Percentiles rank a stretch among this genome's conserved stretches.
phyloP scores from a whole-genome alignment of 30 jellyfish, hydroid and myxozoan genomes.

The Aurelia aurita region DNA sequence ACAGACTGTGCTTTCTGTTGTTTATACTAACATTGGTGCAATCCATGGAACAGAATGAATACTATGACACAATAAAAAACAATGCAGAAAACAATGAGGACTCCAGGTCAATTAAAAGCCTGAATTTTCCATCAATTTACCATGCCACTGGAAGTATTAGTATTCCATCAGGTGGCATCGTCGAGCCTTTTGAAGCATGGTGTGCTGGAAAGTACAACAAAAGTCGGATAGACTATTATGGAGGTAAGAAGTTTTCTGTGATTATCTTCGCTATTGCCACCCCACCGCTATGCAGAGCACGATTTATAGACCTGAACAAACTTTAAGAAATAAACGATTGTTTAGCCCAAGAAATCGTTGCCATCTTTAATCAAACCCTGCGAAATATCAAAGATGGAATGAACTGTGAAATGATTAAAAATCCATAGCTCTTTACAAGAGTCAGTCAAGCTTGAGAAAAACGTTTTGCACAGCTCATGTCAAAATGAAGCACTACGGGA shows the following conservation, averaged over 20 bases:
- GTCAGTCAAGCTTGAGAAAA: too few relatives aligned
- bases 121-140: slow-evolving; percentile 77
- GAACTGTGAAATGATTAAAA: too few relatives aligned
- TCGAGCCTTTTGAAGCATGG: slow-evolving; percentile 99
- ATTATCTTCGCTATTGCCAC: too few relatives aligned
- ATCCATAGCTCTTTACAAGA: too few relatives aligned
- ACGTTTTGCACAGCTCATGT: too few relatives aligned
- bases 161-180: slow-evolving; percentile 88
- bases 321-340: too few relatives aligned
- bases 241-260: slow-evolving; percentile 54
- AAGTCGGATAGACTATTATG: slow-evolving; percentile 94
- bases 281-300: too few relatives aligned
- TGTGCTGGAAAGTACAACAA: slow-evolving; percentile 87
- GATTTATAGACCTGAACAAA: too few relatives aligned
- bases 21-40: neutral
- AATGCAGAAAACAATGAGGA: neutral
- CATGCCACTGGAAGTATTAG: slow-evolving; percentile 93
- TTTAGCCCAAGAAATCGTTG: too few relatives aligned
- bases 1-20: neutral
- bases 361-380: too few relatives aligned
- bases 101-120: slow-evolving; percentile 27
- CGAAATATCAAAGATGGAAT: too few relatives aligned
- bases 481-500: too few relatives aligned
- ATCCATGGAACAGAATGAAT: neutral
- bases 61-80: neutral